Evolutionary conservation across 1,140 invertebrate species (phyloP).

Genomic region (Ridgeia piscesae): DNA sequence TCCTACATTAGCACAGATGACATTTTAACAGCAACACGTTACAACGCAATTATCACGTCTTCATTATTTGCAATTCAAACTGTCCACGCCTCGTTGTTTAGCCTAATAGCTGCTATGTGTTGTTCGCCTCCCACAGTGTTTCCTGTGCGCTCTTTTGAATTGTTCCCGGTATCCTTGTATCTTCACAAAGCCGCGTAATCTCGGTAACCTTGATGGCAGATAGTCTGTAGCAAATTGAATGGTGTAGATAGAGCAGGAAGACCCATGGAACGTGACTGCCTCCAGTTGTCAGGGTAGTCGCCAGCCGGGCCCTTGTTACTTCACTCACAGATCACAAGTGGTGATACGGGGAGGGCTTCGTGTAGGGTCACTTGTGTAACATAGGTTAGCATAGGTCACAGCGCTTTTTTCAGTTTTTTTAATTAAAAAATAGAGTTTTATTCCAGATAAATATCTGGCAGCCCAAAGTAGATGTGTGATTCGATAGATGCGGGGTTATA

Average conservation of each 20-base stretch:
- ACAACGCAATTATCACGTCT: neutral
- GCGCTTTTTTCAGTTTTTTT: neutral
- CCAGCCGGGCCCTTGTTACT: neutral
- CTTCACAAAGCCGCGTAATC: neutral
- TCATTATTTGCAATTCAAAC: neutral
- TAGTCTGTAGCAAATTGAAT: neutral
- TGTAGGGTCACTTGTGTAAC: neutral
- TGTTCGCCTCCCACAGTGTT: too few species aligned
- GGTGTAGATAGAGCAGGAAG: neutral
- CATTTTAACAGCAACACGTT: neutral
- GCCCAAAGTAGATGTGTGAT: neutral
- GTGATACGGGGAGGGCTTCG: neutral
- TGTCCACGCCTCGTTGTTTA: neutral
- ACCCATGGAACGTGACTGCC: neutral
- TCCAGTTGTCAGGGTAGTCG: neutral
- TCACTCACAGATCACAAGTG: neutral
- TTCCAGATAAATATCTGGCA: neutral
- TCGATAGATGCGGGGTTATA: neutral
- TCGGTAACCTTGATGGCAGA: neutral
- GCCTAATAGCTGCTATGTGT: neutral
- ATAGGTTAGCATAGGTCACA: neutral
- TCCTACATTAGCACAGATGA: neutral
- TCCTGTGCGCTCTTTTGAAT: neutral
- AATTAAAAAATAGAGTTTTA: too few species aligned
- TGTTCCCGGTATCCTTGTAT: neutral